phyloP scores from a whole-genome alignment of 2,888 invertebrate species.

The Hirtodrosophila trivittata region DNA sequence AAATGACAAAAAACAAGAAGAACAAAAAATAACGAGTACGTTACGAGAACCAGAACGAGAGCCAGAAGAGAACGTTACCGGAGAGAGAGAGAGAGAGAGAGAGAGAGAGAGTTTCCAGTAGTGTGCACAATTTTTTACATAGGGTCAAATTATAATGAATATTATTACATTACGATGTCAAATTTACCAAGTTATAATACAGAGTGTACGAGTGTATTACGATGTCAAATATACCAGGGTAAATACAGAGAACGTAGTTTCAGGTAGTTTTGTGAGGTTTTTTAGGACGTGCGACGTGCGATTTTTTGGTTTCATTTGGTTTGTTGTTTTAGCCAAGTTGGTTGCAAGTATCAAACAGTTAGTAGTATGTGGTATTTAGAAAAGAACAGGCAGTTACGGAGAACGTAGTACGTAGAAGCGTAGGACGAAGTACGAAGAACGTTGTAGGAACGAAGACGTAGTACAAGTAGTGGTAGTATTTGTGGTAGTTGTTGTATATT shows the following conservation, averaged over 20 bases:
- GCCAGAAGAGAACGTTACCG: conserved; percentile 15
- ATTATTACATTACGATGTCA: conserved; percentile 8
- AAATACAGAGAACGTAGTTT: conserved; percentile 10
- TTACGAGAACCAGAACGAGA: conserved; percentile 13
- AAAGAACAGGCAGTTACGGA: conserved; percentile 49
- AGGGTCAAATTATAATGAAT: conserved; percentile 11
- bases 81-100: not conserved
- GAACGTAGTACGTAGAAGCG: conserved; percentile 45
- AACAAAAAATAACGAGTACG: conserved; percentile 2
- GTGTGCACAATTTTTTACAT: conserved; percentile 18
- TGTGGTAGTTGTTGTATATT: conserved; percentile 21
- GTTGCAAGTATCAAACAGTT: conserved; percentile 1
- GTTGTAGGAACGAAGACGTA: conserved; percentile 25
- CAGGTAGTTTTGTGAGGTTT: conserved; percentile 8
- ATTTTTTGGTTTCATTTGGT: not conserved
- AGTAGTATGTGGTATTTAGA: conserved; percentile 9
- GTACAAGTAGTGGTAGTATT: conserved; percentile 19
- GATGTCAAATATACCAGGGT: conserved; percentile 1
- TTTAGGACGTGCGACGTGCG: conserved; percentile 37
- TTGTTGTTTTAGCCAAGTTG: conserved; percentile 21
- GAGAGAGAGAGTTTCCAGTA: conserved; percentile 4
- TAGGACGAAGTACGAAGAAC: conserved; percentile 32
- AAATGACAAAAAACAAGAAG: not conserved
- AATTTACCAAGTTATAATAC: not conserved
- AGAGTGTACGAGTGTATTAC: conserved; percentile 8